Conservation (phyloP, 2,113 vertebrate species). For the Leucopternis melanops region DNA sequence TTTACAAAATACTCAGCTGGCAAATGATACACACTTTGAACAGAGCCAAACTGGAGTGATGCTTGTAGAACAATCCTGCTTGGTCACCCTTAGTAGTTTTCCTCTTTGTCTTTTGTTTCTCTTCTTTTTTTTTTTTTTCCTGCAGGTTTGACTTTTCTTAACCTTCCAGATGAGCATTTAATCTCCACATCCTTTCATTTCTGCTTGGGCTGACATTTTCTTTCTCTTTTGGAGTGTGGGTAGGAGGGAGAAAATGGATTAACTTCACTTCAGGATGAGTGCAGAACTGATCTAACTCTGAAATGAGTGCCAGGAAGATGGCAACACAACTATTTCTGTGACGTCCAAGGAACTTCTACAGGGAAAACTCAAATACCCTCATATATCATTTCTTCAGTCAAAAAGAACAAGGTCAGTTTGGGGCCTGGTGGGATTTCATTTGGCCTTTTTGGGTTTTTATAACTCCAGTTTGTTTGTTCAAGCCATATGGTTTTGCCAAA, state of each 20-base stretch:
- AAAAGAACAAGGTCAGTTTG: background rate
- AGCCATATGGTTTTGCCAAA: slow-evolving; percentile 21
- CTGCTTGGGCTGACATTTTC: background rate
- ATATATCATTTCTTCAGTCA: background rate
- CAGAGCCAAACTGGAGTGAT: background rate
- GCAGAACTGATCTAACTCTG: background rate
- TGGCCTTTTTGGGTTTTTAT: background rate
- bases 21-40: background rate
- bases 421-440: background rate
- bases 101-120: background rate
- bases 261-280: background rate
- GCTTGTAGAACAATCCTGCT: background rate
- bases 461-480: slow-evolving; percentile 4
- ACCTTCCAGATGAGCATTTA: background rate
- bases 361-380: background rate
- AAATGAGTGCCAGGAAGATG: background rate
- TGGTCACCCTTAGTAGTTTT: background rate
- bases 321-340: background rate
- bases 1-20: background rate
- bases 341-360: background rate
- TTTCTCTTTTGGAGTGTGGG: background rate
- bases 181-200: background rate
- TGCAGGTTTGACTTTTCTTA: background rate
- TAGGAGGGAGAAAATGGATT: background rate
- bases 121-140: background rate